These are phyloP conservation scores for Kryphioiulus occultus DNA, from an alignment of 2,888 invertebrate genomes.

Conservation along the genomic window DNA sequence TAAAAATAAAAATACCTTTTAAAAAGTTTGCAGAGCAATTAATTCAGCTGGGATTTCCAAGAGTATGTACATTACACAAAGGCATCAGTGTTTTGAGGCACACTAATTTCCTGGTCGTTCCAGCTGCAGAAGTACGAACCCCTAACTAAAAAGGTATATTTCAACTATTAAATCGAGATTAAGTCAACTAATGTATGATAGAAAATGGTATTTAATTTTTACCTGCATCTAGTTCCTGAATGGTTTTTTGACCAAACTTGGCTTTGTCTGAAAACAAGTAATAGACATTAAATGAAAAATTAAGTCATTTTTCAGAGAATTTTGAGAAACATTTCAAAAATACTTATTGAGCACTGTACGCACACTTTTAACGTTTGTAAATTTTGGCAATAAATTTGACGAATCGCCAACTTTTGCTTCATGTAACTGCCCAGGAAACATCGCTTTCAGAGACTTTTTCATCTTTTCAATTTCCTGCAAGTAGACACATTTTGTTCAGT, in stretches of 20 bases:
- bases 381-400: not conserved
- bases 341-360: not conserved
- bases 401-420: not conserved
- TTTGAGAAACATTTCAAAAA: no score
- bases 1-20: slow-evolving; percentile 29
- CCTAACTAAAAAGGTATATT: slow-evolving; percentile 8
- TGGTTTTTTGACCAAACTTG: not conserved
- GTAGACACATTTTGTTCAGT: not conserved
- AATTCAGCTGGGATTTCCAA: slow-evolving; percentile 76
- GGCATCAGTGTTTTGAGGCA: slow-evolving; percentile 78
- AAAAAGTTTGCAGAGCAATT: slow-evolving; percentile 86
- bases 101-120: slow-evolving; percentile 64
- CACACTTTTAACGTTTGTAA: not conserved
- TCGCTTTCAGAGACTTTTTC: slow-evolving; percentile 7
- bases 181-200: no score
- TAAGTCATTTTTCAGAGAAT: not conserved
- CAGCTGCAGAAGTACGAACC: slow-evolving; percentile 55
- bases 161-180: not conserved
- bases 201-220: not conserved
- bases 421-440: not conserved
- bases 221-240: not conserved
- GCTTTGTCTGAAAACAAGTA: not conserved
- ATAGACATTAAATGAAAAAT: no score
- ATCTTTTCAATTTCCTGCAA: slow-evolving; percentile 47
- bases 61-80: slow-evolving; percentile 86